Evolutionary conservation across 2,113 vertebrate species (phyloP).

Genomic region (Perccottus glenii): DNA sequence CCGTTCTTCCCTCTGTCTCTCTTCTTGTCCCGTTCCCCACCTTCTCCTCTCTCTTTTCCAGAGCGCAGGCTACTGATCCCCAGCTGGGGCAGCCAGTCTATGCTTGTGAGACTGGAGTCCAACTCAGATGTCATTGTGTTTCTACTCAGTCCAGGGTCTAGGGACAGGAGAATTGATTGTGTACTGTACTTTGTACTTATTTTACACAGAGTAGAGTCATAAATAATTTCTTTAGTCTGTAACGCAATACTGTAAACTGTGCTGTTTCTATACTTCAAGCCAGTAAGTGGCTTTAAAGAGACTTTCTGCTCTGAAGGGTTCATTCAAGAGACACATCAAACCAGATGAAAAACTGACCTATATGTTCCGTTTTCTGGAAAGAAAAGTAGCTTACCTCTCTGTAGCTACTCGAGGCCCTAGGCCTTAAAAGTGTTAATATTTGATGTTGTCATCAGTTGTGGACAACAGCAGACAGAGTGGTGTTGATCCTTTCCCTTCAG

Average conservation of each 20-base stretch:
- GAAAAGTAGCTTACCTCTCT: conserved; percentile 61
- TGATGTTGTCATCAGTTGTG: conserved; percentile 75
- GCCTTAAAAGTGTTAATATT: conserved; percentile 71
- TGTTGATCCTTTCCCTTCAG: conserved; percentile 41
- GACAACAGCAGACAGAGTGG: conserved; percentile 42
- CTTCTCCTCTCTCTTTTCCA: conserved; percentile 86
- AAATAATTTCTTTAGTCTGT: conserved; percentile 13
- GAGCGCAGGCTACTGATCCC: conserved; percentile 87
- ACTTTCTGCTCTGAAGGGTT: conserved; percentile 24
- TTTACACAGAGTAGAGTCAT: background rate
- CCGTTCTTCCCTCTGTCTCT: conserved; percentile 80
- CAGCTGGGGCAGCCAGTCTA: conserved; percentile 97
- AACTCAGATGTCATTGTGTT: conserved; percentile 90
- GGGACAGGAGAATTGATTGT: conserved; percentile 19
- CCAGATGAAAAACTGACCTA: background rate
- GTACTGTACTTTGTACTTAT: conserved; percentile 9
- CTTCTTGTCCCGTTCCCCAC: conserved; percentile 81
- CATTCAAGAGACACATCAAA: conserved; percentile 2
- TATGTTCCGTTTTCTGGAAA: conserved; percentile 14
- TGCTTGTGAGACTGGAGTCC: conserved; percentile 96
- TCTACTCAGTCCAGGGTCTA: conserved; percentile 33
- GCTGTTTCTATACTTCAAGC: conserved; percentile 41
- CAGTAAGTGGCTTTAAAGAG: conserved; percentile 29
- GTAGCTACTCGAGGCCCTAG: conserved; percentile 70
- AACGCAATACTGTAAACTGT: conserved; percentile 33